phyloP scores from a whole-genome alignment of 2,797 vertebrate species.

The Cuniculus paca region DNA sequence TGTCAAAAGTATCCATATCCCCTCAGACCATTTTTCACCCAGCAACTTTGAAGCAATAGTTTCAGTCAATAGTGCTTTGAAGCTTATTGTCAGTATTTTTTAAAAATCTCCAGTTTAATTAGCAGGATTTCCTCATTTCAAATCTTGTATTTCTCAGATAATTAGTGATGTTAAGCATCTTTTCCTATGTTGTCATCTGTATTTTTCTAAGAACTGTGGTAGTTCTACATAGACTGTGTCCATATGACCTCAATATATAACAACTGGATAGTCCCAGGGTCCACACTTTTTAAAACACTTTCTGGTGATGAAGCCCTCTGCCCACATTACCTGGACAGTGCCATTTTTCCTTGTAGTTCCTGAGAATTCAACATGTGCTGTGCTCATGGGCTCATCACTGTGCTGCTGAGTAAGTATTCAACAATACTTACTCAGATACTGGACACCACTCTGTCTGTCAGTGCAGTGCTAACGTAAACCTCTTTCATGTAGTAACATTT shows the following conservation, averaged over 20 bases:
- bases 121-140: not conserved
- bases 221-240: not conserved
- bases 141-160: not conserved
- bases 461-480: not conserved
- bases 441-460: not conserved
- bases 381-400: not conserved
- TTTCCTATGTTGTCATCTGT: not conserved
- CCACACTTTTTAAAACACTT: not conserved
- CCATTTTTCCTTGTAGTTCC: not conserved
- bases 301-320: not conserved
- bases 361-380: not conserved
- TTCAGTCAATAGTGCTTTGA: not conserved
- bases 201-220: not conserved
- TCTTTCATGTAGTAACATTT: not conserved
- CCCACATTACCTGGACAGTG: too few species aligned
- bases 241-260: fast-evolving
- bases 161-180: not conserved
- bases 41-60: not conserved
- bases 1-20: not conserved
- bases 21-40: not conserved
- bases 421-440: not conserved
- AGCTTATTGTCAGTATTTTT: not conserved
- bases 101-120: not conserved
- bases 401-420: not conserved
- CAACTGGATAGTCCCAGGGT: not conserved